phyloP scores from a whole-genome alignment of 2,888 invertebrate species.

The Geophilus truncorum region DNA sequence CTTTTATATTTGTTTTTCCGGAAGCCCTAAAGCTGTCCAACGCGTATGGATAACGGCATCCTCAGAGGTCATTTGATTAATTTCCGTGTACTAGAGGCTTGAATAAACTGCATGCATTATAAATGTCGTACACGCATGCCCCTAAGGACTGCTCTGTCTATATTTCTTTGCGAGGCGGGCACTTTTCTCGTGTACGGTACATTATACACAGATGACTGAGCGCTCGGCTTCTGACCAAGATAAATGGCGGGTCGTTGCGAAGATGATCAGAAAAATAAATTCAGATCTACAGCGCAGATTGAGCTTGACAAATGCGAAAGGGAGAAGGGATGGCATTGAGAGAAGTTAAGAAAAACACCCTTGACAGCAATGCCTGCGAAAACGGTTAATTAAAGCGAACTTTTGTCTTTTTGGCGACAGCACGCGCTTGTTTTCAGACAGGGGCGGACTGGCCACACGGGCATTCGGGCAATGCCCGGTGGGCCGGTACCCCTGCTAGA shows the following conservation, averaged over 20 bases:
- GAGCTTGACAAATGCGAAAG: constrained; percentile 1
- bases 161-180: background rate
- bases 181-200: constrained; percentile 7
- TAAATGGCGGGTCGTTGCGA: background rate
- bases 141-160: background rate
- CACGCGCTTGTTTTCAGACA: too few relatives aligned
- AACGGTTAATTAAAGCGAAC: background rate
- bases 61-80: background rate
- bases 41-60: background rate
- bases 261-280: constrained; percentile 13
- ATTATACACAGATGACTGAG: constrained; percentile 11
- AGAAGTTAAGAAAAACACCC: background rate
- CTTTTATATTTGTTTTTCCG: too few relatives aligned
- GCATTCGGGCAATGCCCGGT: too few relatives aligned
- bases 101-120: background rate
- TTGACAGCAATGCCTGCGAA: background rate
- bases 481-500: too few relatives aligned
- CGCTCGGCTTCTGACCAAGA: constrained; percentile 13
- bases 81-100: background rate
- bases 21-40: too few relatives aligned
- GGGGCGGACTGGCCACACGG: too few relatives aligned
- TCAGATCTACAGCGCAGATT: background rate
- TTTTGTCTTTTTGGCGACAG: background rate
- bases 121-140: background rate
- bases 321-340: background rate